A percentile compares a stretch with the other conserved stretches of the same genome.
Evolutionary conservation across 2,797 vertebrate species (phyloP).

Genomic region (Phrynocephalus forsythii): DNA sequence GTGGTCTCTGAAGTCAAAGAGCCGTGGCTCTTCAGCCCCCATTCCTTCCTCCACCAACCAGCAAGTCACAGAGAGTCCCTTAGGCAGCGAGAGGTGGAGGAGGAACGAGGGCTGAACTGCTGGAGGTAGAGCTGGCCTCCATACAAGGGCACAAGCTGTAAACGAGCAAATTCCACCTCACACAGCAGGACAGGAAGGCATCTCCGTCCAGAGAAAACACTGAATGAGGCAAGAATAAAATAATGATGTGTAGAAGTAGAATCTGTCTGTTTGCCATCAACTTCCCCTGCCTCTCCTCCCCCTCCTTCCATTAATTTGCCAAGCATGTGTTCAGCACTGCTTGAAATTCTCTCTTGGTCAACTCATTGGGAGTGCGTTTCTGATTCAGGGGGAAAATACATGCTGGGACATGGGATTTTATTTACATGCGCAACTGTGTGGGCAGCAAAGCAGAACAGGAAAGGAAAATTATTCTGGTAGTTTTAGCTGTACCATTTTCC

Average conservation of each 20-base stretch:
- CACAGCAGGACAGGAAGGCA: slow-evolving; percentile 1
- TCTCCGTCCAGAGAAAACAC: slow-evolving; percentile 5
- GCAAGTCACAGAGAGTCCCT: slow-evolving; percentile 55
- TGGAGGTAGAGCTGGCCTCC: not conserved
- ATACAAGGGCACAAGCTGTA: slow-evolving; percentile 32
- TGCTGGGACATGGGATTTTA: slow-evolving; percentile 50
- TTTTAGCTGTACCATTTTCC: not conserved
- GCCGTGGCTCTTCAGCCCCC: slow-evolving; percentile 60
- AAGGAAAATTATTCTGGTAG: slow-evolving; percentile 46
- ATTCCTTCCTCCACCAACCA: slow-evolving; percentile 7
- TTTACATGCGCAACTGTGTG: slow-evolving; percentile 39
- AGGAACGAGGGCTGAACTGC: slow-evolving; percentile 27
- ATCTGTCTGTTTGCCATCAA: slow-evolving; percentile 18
- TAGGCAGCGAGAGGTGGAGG: slow-evolving; percentile 9
- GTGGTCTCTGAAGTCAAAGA: slow-evolving; percentile 44
- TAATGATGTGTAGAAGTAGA: not conserved
- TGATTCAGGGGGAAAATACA: slow-evolving; percentile 24
- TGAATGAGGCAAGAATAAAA: not conserved
- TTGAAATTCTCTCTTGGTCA: slow-evolving; percentile 34
- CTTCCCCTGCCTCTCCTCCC: slow-evolving; percentile 3
- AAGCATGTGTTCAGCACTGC: not conserved
- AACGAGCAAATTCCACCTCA: not conserved
- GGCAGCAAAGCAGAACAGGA: slow-evolving; percentile 66
- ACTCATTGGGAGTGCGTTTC: slow-evolving; percentile 32
- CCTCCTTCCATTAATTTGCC: slow-evolving; percentile 6